Evolutionary conservation across 2,888 invertebrate genomes (phyloP), one percentile per base, ranked within the genome.

Genomic region (Nomada fucata): DNA sequence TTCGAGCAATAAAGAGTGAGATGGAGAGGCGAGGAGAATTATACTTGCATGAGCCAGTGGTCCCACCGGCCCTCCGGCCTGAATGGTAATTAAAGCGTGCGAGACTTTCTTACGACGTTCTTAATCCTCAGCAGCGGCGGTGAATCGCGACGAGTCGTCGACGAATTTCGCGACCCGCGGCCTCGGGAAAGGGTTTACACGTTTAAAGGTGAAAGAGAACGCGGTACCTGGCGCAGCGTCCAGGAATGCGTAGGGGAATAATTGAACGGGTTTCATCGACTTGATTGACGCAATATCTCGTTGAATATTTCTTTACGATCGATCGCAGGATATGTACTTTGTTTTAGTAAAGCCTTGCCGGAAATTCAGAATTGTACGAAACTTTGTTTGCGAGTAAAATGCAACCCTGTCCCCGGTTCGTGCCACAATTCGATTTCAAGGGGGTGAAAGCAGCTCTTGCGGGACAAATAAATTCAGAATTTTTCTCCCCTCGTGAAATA

Each of bases 21-120:
- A 80, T 44, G 29, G 79, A 67, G 76, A 65, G 72, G 70, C 60
- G 65, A 63, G 80, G 82, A 74, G 84, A 89, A 91, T 90, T 91
- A 90, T 90, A 91, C 91, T 91, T 91, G 89, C 91, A 91, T 91
- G 90, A 90, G 87, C 82, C 79, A 82, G 79, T 74, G 87, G 79
- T 86, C 88, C 76, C 87, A 79, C 80, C 65, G 83, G 82, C 87
- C 89, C 90, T 88, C 84, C 85, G 88, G 90, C 88, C 81, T 88
- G 87, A 90, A 91, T 90, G 88, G 88, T 90, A 91, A 91, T 91
- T 91, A 91, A 91, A 91, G 86, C 88, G 89, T 88, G 86, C 87
- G 85, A 87, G 84, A 87, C 83, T 85, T 89, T 89, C 87, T 85
- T 89, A 86, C 87, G 79, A 77, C 82, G 79, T 82, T 89, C 89